A percentile compares a stretch with the other conserved stretches of the same genome.
phyloP scores from a whole-genome alignment of 2,113 vertebrate genomes.

The Xiphias gladius region DNA sequence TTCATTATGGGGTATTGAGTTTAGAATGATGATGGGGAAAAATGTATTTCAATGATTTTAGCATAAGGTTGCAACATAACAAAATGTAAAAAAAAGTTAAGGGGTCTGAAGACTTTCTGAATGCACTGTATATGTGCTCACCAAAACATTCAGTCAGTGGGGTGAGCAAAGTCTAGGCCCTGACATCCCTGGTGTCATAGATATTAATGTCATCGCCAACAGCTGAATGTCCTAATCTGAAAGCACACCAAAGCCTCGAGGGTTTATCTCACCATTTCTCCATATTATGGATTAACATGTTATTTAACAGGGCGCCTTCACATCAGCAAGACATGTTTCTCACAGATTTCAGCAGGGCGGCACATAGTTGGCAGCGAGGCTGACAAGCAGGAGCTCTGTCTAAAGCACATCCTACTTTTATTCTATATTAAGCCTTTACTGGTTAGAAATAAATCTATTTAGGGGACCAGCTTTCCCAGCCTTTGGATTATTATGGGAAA shows the following conservation, averaged over 20 bases:
- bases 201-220: conserved; percentile 32
- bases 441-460: conserved; percentile 56
- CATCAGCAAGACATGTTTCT: conserved; percentile 50
- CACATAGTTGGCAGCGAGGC: conserved; percentile 16
- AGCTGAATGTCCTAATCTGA: conserved; percentile 39
- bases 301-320: conserved; percentile 51
- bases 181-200: conserved; percentile 34
- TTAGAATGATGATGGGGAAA: no score
- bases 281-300: conserved; percentile 64
- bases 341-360: conserved; percentile 14
- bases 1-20: no score
- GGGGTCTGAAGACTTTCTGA: no score
- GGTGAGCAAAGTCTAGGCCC: background rate
- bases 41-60: no score
- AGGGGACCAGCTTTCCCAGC: conserved; percentile 36
- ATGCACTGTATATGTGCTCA: conserved; percentile 2
- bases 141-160: background rate
- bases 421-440: conserved; percentile 59
- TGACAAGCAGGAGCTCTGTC: conserved; percentile 52
- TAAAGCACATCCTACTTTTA: conserved; percentile 65
- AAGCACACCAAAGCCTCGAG: conserved; percentile 35
- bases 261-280: conserved; percentile 51
- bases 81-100: no score
- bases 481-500: conserved; percentile 36
- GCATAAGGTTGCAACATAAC: no score